Conservation (phyloP, 2,797 vertebrate species). For the Helicolenus hilgendorfi region DNA sequence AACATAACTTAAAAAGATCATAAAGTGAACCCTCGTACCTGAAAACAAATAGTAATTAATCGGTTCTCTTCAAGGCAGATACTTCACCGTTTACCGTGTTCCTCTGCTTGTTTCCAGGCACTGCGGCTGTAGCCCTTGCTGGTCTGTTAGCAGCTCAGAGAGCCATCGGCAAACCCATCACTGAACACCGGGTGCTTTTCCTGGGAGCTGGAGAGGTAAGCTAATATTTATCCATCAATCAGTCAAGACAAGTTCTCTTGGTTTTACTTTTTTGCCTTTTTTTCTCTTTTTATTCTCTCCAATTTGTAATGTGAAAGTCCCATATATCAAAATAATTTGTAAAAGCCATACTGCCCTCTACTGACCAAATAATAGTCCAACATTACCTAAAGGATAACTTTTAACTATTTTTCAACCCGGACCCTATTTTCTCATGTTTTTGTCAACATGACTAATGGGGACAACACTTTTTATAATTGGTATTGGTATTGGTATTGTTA, state of each 20-base stretch:
- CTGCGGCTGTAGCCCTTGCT: conserved; percentile 95
- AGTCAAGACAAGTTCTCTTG: neutral
- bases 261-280: neutral
- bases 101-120: conserved; percentile 88
- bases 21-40: neutral
- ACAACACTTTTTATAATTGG: too few relatives aligned
- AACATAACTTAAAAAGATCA: neutral
- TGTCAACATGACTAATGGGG: too few relatives aligned
- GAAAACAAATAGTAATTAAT: neutral
- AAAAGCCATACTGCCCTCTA: neutral
- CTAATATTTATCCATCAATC: neutral
- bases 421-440: too few relatives aligned
- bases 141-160: conserved; percentile 95
- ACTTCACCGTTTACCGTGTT: conserved; percentile 1
- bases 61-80: neutral
- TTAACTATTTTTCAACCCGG: neutral
- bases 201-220: conserved; percentile 97
- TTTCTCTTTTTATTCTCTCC: neutral
- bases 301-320: neutral
- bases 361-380: neutral
- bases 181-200: conserved; percentile 95
- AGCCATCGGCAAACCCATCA: conserved; percentile 92
- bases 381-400: neutral
- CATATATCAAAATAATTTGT: neutral
- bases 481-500: too few relatives aligned